Evolutionary conservation across 2,888 invertebrate species (phyloP).

Genomic region (Oasisia sp.): DNA sequence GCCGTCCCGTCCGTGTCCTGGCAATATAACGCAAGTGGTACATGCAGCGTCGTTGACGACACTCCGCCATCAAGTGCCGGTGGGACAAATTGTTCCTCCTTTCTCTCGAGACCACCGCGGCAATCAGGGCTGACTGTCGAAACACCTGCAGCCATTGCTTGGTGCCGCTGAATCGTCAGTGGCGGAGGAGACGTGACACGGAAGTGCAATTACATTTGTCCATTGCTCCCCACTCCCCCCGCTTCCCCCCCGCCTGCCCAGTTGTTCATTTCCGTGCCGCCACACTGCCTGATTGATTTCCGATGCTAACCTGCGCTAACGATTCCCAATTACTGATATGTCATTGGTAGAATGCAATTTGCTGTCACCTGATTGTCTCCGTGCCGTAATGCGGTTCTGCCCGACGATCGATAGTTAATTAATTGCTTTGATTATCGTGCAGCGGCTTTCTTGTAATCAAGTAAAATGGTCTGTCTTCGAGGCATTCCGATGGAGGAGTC

Average conservation of each 20-base stretch:
- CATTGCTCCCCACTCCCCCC: not conserved
- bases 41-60: not conserved
- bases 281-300: not conserved
- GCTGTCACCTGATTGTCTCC: constrained; percentile 12
- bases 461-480: not conserved
- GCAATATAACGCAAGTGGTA: not conserved
- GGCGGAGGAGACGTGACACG: not conserved
- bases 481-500: not conserved
- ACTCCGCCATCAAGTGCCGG: not conserved
- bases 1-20: not conserved
- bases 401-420: not conserved
- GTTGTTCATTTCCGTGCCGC: not conserved
- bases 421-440: not conserved
- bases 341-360: constrained; percentile 10
- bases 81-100: not conserved
- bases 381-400: not conserved
- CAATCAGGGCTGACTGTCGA: not conserved
- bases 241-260: not conserved
- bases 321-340: constrained; percentile 17
- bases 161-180: not conserved
- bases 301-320: not conserved
- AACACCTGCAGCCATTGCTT: not conserved
- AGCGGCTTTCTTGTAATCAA: not conserved
- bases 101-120: not conserved
- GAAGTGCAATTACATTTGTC: constrained; percentile 18